Conservation (phyloP, 2,113 vertebrate species). For the Panthera leo region DNA sequence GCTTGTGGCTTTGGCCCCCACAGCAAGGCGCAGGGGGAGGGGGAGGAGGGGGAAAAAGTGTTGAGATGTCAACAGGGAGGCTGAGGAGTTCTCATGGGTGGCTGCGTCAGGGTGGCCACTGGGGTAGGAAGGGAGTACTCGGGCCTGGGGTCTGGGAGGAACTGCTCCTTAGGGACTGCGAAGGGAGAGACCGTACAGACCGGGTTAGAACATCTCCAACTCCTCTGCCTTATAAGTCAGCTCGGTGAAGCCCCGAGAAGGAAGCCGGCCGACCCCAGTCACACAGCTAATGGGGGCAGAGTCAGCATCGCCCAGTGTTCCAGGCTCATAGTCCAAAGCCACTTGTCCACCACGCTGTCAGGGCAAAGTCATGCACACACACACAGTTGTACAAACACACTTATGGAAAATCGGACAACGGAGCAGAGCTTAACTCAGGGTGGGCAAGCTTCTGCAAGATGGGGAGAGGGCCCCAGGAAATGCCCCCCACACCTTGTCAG, state of each 20-base stretch:
- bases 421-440: background rate
- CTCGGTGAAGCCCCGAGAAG: background rate
- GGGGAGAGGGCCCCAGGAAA: background rate
- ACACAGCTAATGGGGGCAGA: background rate
- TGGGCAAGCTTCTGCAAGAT: background rate
- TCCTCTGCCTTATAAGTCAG: background rate
- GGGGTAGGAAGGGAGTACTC: background rate
- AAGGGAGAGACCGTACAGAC: background rate
- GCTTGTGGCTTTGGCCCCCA: slow-evolving; percentile 64
- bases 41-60: background rate
- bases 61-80: slow-evolving; percentile 56
- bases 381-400: background rate
- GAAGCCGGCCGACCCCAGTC: background rate
- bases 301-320: background rate
- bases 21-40: background rate
- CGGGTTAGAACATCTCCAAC: background rate
- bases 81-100: slow-evolving; percentile 64
- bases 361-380: background rate
- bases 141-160: slow-evolving; percentile 4
- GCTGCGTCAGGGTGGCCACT: slow-evolving; percentile 20
- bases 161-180: background rate
- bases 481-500: accelerated
- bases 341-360: background rate
- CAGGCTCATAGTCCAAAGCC: background rate
- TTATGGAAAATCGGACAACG: background rate